Base-by-base conservation (phyloP, 2,113 vertebrate genomes). In the Rhinopithecus roxellana region DNA sequence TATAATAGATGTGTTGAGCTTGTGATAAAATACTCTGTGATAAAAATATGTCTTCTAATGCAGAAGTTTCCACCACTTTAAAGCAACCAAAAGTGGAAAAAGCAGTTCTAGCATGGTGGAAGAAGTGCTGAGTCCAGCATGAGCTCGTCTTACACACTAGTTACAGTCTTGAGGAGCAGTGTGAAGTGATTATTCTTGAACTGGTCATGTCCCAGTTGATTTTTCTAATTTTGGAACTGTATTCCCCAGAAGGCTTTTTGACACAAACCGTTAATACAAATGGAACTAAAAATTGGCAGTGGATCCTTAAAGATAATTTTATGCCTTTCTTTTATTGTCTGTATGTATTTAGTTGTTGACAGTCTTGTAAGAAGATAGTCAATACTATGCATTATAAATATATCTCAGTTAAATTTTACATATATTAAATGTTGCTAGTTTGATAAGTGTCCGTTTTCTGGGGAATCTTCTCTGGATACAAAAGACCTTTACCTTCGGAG, bases 181-280 rank as follows among this genome's bases (percentile, higher is more conserved):
- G 38, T 27, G 23, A 64, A 40, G 55, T 74, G 38, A 27, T 86
- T 52, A 35, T 82, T 79, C 40, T 55, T 38, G 35, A 67, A 12
- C 22, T 45, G n/a, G 27, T 45, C 83, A 43, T 64, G 93, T 89
- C 79, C 90, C 38, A 48, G 40, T 32, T 38, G 90, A 64, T 96
- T 89, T 92, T 83, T 72, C 89, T 85, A 35, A 74, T 91, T 95
- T 82, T 89, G 70, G 82, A 79, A 78, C n/a, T 16, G 79, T 23
- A 18, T 30, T 80, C 45, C 72, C 40, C 25, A 83, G 52, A 78
- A 83, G 85, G 67, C 67, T 86, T 89, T 95, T 78, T 35, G 40
- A 77, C 22, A 87, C 2, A 89, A 40, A 27, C 30, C 6, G 50
- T 85, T 85, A 89, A 61, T 93, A 89, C 91, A 94, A 79, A 79